Evolutionary conservation across 2,888 invertebrate species (phyloP), one percentile per base, ranked within the genome.

Genomic region (Athalia cordata): DNA sequence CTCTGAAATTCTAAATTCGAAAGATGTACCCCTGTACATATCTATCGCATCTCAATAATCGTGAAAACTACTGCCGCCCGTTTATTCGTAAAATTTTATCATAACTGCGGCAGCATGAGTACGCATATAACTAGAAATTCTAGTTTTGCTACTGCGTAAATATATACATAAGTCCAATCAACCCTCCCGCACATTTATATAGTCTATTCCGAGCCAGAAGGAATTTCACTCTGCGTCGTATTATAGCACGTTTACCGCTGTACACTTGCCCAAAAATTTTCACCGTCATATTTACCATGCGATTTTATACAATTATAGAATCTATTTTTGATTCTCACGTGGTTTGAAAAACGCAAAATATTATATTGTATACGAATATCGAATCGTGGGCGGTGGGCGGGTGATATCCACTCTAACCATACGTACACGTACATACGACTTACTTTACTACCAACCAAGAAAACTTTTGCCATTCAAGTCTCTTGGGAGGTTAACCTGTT

Each of bases 101-200:
- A 29, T 29, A 29, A 2, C 29, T 29, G 29, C 29, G 29, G 29
- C 29, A 29, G 29, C 29, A 29, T 29, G 29, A n/a, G n/a, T n/a
- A n/a, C 29, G 29, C 29, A 2, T 29, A 29, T 29, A 29, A 29
- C 29, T 29, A 29, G 29, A 29, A 29, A 29, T 29, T 29, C 29
- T 29, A 29, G 29, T 29, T 29, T 2, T 29, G 29, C 29, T 29
- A 29, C 29, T 29, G 29, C 29, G 29, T 29, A 29, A 29, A 29
- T 29, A 29, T 29, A 29, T 72, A 45, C 13, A 57, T 50, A 72
- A 72, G 70, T 72, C 45, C 70, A 72, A 72, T 72, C 70, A 72
- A 72, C 70, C 59, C 70, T 59, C 45, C 43, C 70, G 57, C 70
- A 57, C 70, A 72, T 72, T 72, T 72, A 72, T 72, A 45, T 57